Evolutionary conservation across 2,888 invertebrate species (phyloP).

Genomic region (Seira ritae): DNA sequence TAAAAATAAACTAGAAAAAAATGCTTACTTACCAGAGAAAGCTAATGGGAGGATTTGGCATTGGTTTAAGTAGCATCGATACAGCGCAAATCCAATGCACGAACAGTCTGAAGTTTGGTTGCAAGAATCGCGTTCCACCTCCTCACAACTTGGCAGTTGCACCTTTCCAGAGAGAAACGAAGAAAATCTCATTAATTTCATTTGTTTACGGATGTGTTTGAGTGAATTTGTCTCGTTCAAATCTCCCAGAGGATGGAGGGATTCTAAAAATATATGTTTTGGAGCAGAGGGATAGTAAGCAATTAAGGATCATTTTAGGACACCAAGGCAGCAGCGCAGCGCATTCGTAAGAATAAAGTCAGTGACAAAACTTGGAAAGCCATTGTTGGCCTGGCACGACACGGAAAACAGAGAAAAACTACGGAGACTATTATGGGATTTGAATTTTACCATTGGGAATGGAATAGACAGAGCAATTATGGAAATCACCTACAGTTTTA

Average conservation of each 20-base stretch:
- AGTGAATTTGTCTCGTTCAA: neutral
- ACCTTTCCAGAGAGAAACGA: conserved; percentile 58
- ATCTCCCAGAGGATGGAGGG: neutral
- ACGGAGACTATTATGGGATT: too few relatives aligned
- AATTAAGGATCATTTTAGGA: neutral
- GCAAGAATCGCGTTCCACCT: conserved; percentile 70
- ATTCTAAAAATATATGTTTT: neutral
- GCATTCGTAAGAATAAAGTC: neutral
- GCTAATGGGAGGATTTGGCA: conserved; percentile 71
- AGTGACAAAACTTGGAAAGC: neutral
- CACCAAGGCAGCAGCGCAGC: neutral
- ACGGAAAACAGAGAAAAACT: too few relatives aligned
- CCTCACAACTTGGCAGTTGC: conserved; percentile 67
- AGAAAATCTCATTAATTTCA: conserved; percentile 47
- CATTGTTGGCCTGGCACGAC: too few relatives aligned
- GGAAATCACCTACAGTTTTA: too few relatives aligned
- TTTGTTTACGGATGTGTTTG: conserved; percentile 28
- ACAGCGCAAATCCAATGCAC: conserved; percentile 71
- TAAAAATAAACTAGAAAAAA: conserved; percentile 2
- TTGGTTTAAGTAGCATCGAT: conserved; percentile 69
- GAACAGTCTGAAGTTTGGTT: conserved; percentile 70
- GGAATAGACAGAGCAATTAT: too few relatives aligned
- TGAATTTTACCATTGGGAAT: too few relatives aligned
- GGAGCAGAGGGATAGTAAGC: neutral
- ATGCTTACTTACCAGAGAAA: conserved; percentile 65